phyloP scores from a whole-genome alignment of 2,797 vertebrate species.

The Anguilla marmorata region DNA sequence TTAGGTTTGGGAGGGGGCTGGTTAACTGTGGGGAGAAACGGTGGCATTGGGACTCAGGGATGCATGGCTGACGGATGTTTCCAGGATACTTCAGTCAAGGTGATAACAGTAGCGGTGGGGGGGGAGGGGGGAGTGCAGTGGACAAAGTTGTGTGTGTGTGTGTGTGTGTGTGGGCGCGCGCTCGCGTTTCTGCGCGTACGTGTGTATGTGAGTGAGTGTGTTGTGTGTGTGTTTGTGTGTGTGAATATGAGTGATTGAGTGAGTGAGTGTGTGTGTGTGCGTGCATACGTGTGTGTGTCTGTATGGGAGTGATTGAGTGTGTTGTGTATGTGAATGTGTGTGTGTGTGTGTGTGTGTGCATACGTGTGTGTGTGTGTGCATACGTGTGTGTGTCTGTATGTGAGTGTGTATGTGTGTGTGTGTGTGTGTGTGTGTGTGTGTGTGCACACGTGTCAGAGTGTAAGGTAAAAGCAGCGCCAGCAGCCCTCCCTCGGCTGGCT shows the following conservation, averaged over 20 bases:
- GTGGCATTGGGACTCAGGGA: not conserved
- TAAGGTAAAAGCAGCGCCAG: not conserved
- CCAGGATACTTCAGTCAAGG: not conserved
- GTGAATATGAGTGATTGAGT: not conserved
- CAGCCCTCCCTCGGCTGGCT: no score
- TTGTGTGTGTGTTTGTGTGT: not conserved
- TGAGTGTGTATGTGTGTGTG: not conserved
- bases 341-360: not conserved
- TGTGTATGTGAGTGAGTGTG: not conserved
- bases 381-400: not conserved
- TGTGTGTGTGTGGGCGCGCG: not conserved
- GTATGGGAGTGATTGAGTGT: not conserved
- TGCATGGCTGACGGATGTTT: not conserved
- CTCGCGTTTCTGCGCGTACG: not conserved
- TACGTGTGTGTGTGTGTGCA: not conserved
- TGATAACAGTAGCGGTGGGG: not conserved
- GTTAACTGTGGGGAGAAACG: not conserved
- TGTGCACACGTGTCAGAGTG: not conserved
- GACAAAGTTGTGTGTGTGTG: not conserved
- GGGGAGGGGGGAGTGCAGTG: not conserved
- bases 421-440: not conserved
- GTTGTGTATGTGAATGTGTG: not conserved
- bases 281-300: not conserved
- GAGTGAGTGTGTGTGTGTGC: not conserved
- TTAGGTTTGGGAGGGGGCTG: not conserved